Evolutionary conservation across 2,113 vertebrate genomes (phyloP).

Genomic region (Patagioenas fasciata): DNA sequence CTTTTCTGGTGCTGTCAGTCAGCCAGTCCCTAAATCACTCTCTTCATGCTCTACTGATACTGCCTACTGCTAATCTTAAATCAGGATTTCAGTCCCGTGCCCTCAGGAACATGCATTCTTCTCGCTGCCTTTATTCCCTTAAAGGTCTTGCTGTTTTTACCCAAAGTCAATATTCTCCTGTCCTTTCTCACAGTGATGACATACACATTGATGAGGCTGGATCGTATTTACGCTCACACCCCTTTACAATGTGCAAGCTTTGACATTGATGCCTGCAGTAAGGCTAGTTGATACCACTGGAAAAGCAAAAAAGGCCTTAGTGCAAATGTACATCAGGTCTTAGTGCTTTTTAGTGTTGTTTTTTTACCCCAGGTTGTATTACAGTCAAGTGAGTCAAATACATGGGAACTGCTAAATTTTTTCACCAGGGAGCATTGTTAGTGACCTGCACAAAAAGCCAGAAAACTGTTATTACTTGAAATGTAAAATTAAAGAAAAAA

Average conservation of each 20-base stretch:
- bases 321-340: background rate
- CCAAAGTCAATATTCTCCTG: background rate
- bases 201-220: background rate
- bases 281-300: background rate
- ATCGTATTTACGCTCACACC: background rate
- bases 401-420: background rate
- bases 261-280: background rate
- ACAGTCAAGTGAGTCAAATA: slow-evolving; percentile 9
- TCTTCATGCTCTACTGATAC: background rate
- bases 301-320: background rate
- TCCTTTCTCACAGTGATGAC: background rate
- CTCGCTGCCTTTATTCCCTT: background rate
- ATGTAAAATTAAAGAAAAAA: slow-evolving; percentile 34
- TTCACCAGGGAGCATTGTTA: background rate
- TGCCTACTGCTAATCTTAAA: background rate
- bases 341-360: background rate
- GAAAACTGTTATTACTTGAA: slow-evolving; percentile 44
- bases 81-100: background rate
- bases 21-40: background rate
- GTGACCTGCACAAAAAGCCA: slow-evolving; percentile 37
- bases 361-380: background rate
- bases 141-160: background rate
- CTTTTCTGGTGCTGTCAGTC: background rate
- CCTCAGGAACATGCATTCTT: background rate
- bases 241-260: background rate